A percentile compares a stretch with the other conserved stretches of the same genome.
Evolutionary conservation across 1,140 invertebrate genomes (phyloP).

Genomic region (Octopus sinensis): DNA sequence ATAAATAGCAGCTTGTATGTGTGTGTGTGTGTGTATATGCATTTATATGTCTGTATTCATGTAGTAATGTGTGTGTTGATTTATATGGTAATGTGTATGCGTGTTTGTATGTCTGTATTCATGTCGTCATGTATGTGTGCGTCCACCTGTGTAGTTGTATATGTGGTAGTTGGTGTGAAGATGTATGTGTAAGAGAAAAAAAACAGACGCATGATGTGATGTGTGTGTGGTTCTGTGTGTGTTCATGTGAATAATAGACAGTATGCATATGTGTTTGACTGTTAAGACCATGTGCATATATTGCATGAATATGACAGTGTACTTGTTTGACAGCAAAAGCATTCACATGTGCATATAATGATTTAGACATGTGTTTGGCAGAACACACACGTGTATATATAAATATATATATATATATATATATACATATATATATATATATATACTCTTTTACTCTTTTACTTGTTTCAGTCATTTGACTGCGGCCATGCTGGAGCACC

Average conservation of each 20-base stretch:
- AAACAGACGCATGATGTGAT: background rate
- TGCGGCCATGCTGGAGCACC: too few species aligned
- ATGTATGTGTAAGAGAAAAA: background rate
- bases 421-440: too few species aligned
- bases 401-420: too few species aligned
- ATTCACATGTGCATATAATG: too few species aligned
- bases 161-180: background rate
- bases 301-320: background rate
- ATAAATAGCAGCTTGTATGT: background rate
- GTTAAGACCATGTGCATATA: background rate
- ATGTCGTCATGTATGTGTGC: background rate
- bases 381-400: too few species aligned
- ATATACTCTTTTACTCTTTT: too few species aligned
- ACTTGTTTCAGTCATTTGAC: too few species aligned
- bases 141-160: background rate
- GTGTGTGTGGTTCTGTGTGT: background rate
- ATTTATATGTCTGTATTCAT: background rate
- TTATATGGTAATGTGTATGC: background rate
- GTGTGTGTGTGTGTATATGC: background rate
- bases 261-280: background rate
- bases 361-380: too few species aligned
- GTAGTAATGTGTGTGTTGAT: background rate
- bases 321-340: too few species aligned
- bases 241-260: background rate
- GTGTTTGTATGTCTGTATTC: background rate